Conservation (phyloP, 2,113 vertebrate species). For the Dasyornis broadbenti region DNA sequence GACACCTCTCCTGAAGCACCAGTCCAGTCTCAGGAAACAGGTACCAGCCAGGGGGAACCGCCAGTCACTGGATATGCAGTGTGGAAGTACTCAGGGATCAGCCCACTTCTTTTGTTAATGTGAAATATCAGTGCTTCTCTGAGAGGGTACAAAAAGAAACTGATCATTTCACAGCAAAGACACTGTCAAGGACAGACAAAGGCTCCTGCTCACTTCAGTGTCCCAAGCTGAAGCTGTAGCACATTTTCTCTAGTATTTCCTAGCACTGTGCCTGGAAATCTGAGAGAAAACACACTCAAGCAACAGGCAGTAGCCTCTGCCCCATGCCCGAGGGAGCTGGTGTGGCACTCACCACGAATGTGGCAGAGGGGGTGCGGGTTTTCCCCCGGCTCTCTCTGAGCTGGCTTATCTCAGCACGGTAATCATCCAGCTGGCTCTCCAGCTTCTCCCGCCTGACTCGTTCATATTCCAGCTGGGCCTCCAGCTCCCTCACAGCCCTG, state of each 20-base stretch:
- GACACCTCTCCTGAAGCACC: background rate
- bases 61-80: background rate
- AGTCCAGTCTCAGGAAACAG: background rate
- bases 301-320: background rate
- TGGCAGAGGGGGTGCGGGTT: background rate
- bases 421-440: conserved; percentile 75
- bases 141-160: background rate
- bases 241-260: background rate
- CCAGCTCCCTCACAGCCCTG: conserved; percentile 71
- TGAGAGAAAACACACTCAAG: background rate
- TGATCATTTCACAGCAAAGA: background rate
- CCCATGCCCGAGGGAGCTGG: accelerated
- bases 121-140: background rate
- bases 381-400: conserved; percentile 51
- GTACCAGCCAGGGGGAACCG: background rate
- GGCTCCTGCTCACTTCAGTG: background rate
- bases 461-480: conserved; percentile 73
- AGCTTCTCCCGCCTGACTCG: conserved; percentile 75
- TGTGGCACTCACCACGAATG: conserved; percentile 2
- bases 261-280: background rate
- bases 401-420: conserved; percentile 61
- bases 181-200: background rate
- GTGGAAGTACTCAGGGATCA: background rate
- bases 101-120: background rate
- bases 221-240: background rate